Conservation (phyloP, 2,888 invertebrate species). For the Dichetophora obliterata region DNA sequence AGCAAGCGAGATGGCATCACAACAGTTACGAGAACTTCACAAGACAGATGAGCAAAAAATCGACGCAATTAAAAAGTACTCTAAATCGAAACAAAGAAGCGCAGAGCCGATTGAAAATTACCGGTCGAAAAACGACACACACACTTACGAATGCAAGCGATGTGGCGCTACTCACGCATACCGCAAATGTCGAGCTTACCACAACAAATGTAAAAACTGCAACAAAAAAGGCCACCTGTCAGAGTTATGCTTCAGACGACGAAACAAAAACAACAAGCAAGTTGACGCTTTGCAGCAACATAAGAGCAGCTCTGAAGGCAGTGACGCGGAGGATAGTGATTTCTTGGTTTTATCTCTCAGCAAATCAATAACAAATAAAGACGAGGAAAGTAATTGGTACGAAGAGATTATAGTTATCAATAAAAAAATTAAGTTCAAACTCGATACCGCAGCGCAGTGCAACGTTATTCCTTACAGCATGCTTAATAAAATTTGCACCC, state of each 20-base stretch:
- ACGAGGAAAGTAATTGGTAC: conserved; percentile 39
- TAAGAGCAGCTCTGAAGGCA: conserved; percentile 21
- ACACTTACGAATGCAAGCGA: conserved; percentile 33
- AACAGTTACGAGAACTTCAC: no score
- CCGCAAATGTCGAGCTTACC: conserved; percentile 38
- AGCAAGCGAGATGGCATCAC: no score
- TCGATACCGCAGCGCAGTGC: conserved; percentile 45
- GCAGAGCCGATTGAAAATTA: no score
- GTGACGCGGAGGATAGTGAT: conserved; percentile 38
- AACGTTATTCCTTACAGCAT: conserved; percentile 41
- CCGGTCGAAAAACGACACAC: no score
- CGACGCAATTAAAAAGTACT: no score
- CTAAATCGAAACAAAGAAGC: no score
- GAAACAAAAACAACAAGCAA: conserved; percentile 38
- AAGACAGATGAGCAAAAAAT: no score
- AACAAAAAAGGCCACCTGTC: conserved; percentile 38
- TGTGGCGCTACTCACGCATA: conserved; percentile 39
- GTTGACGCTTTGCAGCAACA: conserved; percentile 38
- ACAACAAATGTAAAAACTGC: conserved; percentile 44
- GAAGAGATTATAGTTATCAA: no score
- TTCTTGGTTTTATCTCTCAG: conserved; percentile 41
- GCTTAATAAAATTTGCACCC: conserved; percentile 26
- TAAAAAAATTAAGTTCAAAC: conserved; percentile 41
- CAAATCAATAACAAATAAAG: conserved; percentile 41
- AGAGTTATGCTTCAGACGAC: conserved; percentile 24